phyloP scores from a whole-genome alignment of 2,113 vertebrate species.

The Labeo rohita region DNA sequence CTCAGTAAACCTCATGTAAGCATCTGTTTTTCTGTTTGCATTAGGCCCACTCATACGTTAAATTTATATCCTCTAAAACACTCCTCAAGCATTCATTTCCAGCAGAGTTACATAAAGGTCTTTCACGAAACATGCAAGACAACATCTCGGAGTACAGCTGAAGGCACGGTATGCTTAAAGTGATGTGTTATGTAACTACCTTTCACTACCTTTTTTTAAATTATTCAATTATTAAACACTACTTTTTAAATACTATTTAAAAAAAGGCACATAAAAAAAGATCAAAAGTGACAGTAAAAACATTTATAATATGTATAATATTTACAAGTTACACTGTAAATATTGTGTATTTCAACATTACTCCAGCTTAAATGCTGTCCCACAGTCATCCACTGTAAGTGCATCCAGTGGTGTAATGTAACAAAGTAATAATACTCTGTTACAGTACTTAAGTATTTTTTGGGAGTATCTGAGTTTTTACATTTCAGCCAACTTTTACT shows the following conservation, averaged over 20 bases:
- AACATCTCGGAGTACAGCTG: slow-evolving; percentile 54
- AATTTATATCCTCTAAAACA: slow-evolving; percentile 3
- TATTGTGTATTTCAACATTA: neutral
- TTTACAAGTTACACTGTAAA: no score
- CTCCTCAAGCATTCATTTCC: slow-evolving; percentile 51
- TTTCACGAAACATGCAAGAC: slow-evolving; percentile 64
- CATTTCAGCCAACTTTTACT: no score
- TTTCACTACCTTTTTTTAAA: neutral
- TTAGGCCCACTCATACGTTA: neutral
- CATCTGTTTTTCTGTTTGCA: neutral
- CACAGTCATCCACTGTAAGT: neutral
- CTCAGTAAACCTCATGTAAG: neutral
- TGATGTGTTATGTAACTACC: neutral
- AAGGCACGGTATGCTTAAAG: neutral
- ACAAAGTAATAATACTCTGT: no score
- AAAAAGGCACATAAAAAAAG: no score
- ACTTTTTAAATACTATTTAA: no score
- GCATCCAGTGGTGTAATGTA: neutral
- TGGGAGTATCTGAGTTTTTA: no score
- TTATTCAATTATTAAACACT: no score
- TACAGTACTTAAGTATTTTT: no score
- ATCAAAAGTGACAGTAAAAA: no score
- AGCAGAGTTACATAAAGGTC: slow-evolving; percentile 70
- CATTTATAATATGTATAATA: no score
- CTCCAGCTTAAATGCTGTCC: neutral